Percentiles rank a stretch among this genome's conserved stretches.
These are phyloP conservation scores for Heptranchias perlo DNA, from an alignment of 2,113 vertebrate species.

Conservation along the genomic window DNA sequence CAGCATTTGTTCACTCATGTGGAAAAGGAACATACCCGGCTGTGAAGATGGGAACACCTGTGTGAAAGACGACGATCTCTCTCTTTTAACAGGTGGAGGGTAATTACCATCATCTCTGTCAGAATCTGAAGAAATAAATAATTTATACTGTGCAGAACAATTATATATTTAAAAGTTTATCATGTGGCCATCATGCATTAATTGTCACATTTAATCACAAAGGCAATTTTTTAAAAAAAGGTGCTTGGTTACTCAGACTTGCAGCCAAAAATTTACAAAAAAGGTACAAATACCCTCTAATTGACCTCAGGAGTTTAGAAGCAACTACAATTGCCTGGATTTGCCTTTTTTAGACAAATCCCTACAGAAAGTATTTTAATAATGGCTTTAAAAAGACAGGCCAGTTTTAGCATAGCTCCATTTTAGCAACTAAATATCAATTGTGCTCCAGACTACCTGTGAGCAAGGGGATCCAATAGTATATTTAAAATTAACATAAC, in stretches of 20 bases:
- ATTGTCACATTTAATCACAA: background rate
- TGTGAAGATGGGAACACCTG: slow-evolving; percentile 81
- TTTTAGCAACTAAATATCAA: background rate
- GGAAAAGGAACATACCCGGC: slow-evolving; percentile 64
- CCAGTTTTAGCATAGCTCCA: background rate
- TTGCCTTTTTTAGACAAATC: background rate
- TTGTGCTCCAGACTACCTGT: background rate
- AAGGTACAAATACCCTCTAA: background rate
- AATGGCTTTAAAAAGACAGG: background rate
- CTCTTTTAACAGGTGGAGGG: slow-evolving; percentile 87
- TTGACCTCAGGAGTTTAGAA: background rate
- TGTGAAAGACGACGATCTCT: slow-evolving; percentile 85
- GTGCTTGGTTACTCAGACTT: background rate
- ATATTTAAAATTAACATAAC: background rate
- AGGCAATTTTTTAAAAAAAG: background rate
- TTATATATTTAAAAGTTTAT: background rate
- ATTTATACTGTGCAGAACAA: background rate
- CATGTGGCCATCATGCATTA: background rate
- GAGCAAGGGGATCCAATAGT: background rate
- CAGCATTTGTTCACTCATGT: background rate
- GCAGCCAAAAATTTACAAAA: background rate
- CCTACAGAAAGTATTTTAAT: background rate
- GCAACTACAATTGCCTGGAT: background rate
- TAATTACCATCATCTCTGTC: slow-evolving; percentile 87
- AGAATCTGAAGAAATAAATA: slow-evolving; percentile 65